phyloP scores from a whole-genome alignment of 2,113 vertebrate species.

The Rhinichthys klamathensis region DNA sequence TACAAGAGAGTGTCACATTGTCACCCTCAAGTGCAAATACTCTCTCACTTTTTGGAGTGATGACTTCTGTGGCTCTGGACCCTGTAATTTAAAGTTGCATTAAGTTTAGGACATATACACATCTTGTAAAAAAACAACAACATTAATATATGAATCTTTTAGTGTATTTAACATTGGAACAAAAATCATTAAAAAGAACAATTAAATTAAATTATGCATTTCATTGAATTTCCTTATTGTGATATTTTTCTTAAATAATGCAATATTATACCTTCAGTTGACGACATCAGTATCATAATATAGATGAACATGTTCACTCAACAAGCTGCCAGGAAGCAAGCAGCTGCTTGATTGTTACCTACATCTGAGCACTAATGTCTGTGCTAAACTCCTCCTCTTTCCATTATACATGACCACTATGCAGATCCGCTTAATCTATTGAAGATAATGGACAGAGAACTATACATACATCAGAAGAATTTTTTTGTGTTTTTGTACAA shows the following conservation, averaged over 20 bases:
- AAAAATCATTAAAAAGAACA: too few species aligned
- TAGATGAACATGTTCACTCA: slow-evolving; percentile 9
- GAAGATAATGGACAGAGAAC: background rate
- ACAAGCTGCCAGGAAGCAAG: background rate
- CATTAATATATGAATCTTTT: background rate
- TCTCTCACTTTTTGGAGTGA: background rate
- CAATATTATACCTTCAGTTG: background rate
- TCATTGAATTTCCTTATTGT: too few species aligned
- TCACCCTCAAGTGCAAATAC: slow-evolving; percentile 1
- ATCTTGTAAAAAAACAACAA: background rate
- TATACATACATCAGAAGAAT: background rate
- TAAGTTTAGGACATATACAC: background rate
- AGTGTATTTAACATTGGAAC: too few species aligned
- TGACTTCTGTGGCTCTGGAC: background rate
- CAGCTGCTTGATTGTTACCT: background rate
- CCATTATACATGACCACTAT: background rate
- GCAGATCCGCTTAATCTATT: background rate
- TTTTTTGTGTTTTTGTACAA: background rate
- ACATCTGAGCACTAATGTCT: background rate
- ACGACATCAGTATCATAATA: background rate
- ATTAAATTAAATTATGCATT: too few species aligned
- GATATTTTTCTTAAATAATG: background rate
- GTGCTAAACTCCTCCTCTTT: slow-evolving; percentile 1
- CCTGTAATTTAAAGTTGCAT: background rate
- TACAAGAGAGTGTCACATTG: slow-evolving; percentile 15